phyloP scores from a whole-genome alignment of 1,140 invertebrate genomes.

The Scaptomyza pallida region DNA sequence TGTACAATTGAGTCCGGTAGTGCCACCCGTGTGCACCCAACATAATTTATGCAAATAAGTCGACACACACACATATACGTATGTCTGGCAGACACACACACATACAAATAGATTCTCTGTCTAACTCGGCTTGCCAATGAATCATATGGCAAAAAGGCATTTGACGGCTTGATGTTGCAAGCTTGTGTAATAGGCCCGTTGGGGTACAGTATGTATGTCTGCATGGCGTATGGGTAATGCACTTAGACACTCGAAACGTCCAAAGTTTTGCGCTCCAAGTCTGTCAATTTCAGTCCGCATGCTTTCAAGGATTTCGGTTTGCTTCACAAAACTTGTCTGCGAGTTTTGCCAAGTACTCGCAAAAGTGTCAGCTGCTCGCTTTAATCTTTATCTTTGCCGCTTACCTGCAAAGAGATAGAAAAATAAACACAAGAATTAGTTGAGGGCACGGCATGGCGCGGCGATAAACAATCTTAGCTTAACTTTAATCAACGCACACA shows the following conservation, averaged over 20 bases:
- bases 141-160: constrained; percentile 70
- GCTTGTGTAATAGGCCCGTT: constrained; percentile 63
- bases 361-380: not conserved
- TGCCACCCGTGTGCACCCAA: not conserved
- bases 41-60: constrained; percentile 76
- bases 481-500: constrained; percentile 25
- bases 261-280: constrained; percentile 57
- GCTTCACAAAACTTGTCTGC: constrained; percentile 6
- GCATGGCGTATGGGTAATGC: constrained; percentile 57
- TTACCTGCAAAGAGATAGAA: constrained; percentile 40
- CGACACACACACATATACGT: constrained; percentile 45
- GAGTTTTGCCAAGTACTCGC: constrained; percentile 6
- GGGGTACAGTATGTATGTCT: constrained; percentile 37
- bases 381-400: not conserved
- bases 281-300: constrained; percentile 57
- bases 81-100: constrained; percentile 22
- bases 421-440: constrained; percentile 15
- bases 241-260: constrained; percentile 37
- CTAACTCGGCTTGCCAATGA: constrained; percentile 49
- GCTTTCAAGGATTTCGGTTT: constrained; percentile 40
- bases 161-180: constrained; percentile 44
- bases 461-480: constrained; percentile 42
- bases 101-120: constrained; percentile 3
- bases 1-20: not conserved
- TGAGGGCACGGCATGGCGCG: constrained; percentile 2